A percentile compares a stretch with the other conserved stretches of the same genome.
Conservation (phyloP, 2,888 invertebrate genomes). For the Callyntrura guangdongensis region DNA sequence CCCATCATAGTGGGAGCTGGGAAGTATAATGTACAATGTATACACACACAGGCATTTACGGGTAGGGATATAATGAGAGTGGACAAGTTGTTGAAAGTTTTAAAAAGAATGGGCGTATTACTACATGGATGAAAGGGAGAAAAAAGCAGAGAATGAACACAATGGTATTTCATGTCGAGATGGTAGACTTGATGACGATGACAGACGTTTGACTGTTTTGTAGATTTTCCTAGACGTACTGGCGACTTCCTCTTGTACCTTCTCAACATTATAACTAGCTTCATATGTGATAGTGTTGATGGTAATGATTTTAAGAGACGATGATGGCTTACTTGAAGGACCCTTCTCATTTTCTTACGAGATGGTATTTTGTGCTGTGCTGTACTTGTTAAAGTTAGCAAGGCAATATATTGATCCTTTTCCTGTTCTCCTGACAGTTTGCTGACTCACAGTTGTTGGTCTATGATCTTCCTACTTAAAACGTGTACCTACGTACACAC, state of each 20-base stretch:
- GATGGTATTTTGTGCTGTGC: too few species aligned
- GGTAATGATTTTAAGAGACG: slow-evolving; percentile 51
- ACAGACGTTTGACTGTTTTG: slow-evolving; percentile 58
- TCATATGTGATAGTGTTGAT: slow-evolving; percentile 48
- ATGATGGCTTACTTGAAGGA: slow-evolving; percentile 65
- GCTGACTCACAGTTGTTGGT: slow-evolving; percentile 72
- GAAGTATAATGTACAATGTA: neutral
- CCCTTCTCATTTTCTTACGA: slow-evolving; percentile 41
- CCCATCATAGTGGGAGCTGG: too few species aligned
- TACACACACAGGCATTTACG: slow-evolving; percentile 34
- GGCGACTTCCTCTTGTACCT: slow-evolving; percentile 68
- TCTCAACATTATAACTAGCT: slow-evolving; percentile 4
- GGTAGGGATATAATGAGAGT: neutral
- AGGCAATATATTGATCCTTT: slow-evolving; percentile 15
- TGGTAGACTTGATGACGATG: slow-evolving; percentile 49
- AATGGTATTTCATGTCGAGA: slow-evolving; percentile 31
- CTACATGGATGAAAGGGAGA: neutral
- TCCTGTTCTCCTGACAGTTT: slow-evolving; percentile 59
- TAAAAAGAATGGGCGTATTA: slow-evolving; percentile 50
- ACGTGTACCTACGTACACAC: too few species aligned
- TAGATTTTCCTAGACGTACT: slow-evolving; percentile 66
- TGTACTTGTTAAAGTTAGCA: slow-evolving; percentile 6
- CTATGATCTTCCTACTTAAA: slow-evolving; percentile 47
- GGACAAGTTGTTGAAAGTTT: slow-evolving; percentile 54
- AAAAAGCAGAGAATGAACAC: neutral